Conservation (phyloP, 2,113 vertebrate species). For the Plectropomus leopardus region DNA sequence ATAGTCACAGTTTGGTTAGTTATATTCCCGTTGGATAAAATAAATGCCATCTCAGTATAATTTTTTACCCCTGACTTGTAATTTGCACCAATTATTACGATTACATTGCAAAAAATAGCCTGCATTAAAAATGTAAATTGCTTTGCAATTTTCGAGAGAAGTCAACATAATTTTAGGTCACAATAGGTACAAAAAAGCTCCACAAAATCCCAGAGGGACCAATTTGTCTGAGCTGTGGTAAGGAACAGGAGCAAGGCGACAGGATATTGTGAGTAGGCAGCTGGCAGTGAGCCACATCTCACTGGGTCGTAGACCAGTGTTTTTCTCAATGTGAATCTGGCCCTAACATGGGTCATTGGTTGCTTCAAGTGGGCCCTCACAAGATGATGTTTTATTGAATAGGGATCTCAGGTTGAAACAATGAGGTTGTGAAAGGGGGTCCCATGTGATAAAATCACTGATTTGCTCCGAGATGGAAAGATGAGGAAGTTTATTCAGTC, state of each 20-base stretch:
- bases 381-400: constrained; percentile 57
- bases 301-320: constrained; percentile 54
- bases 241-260: constrained; percentile 45
- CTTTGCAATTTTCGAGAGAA: constrained; percentile 39
- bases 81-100: constrained; percentile 48
- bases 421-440: constrained; percentile 33
- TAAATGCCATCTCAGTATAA: constrained; percentile 11
- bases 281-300: constrained; percentile 61
- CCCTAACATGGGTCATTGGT: constrained; percentile 53
- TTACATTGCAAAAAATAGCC: constrained; percentile 41
- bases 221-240: constrained; percentile 68
- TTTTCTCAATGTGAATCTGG: constrained; percentile 61
- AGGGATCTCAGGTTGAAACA: constrained; percentile 48
- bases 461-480: constrained; percentile 24
- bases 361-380: constrained; percentile 45
- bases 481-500: constrained; percentile 33
- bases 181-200: constrained; percentile 56
- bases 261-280: constrained; percentile 56
- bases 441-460: constrained; percentile 43
- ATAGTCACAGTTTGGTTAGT: constrained; percentile 24
- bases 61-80: constrained; percentile 29
- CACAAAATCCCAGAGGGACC: constrained; percentile 64
- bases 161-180: constrained; percentile 54
- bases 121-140: constrained; percentile 59
- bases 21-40: not conserved